phyloP scores from a whole-genome alignment of 2,113 vertebrate genomes.

The Cyprinodon variegatus region DNA sequence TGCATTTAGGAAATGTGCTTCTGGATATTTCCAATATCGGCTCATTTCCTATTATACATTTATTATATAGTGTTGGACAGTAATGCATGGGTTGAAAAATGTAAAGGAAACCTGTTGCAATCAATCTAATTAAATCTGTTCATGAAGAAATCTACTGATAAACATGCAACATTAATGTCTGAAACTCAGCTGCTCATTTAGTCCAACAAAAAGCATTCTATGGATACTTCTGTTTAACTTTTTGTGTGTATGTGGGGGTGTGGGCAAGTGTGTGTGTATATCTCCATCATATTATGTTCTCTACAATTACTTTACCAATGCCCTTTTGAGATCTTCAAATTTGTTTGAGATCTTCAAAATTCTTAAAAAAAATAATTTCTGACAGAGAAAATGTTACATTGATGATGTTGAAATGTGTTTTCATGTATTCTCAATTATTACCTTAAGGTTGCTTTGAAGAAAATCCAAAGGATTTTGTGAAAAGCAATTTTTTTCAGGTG shows the following conservation, averaged over 20 bases:
- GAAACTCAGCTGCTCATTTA: background rate
- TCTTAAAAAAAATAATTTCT: background rate
- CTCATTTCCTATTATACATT: too few species aligned
- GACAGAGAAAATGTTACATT: background rate
- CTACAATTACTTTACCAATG: background rate
- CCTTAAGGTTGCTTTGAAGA: background rate
- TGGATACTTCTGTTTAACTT: background rate
- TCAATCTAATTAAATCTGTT: too few species aligned
- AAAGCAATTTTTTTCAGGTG: conserved; percentile 43
- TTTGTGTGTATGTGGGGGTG: background rate
- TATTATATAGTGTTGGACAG: too few species aligned
- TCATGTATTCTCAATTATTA: background rate
- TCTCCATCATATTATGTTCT: background rate
- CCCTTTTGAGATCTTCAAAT: background rate
- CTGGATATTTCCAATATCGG: too few species aligned
- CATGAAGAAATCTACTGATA: background rate
- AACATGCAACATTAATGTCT: background rate
- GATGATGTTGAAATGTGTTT: background rate
- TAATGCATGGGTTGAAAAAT: too few species aligned
- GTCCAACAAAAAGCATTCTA: background rate
- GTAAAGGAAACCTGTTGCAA: too few species aligned
- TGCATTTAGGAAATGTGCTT: too few species aligned
- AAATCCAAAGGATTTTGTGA: conserved; percentile 10
- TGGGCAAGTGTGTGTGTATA: background rate
- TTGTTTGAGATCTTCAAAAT: background rate